Evolutionary conservation across 2,797 vertebrate species (phyloP), one percentile per base, ranked within the genome.

Genomic region (Sebastes matsubarae): DNA sequence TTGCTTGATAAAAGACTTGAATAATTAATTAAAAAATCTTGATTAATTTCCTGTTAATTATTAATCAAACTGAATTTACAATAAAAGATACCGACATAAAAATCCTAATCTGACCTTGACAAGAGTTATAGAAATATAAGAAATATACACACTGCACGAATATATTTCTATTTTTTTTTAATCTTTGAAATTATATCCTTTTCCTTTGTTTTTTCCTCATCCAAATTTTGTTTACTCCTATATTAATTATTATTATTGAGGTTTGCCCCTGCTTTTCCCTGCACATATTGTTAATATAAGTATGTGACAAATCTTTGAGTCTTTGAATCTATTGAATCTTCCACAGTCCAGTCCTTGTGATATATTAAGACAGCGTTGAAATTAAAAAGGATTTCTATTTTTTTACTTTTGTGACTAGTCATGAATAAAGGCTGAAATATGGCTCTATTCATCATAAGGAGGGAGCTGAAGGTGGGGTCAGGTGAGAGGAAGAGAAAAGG

Each of bases 401-500:
- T 55, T 77, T 80, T 52, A 71, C 52, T 67, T 68, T 72, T 11
- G 68, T 79, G 42, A 61, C 8, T 83, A 36, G 34, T 75, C 38
- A 64, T 84, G 7, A 70, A 64, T 77, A 82, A 82, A 14, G 64
- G 66, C 65, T 76, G 42, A 34, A 77, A 70, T 80, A 61, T 72
- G 1, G 29, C 81, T 77, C 32, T 81, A 77, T 75, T 88, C 50
- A 80, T 80, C n/a, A 61, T 77, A 75, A 79, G 50, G 70, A 86
- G 86, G 81, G 84, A 87, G 94, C 93, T 90, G 90, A 88, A 90
- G 84, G 86, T 83, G 77, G 87, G 92, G 86, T 80, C 72, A 94
- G 94, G 93, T 89, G 88, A 92, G 85, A 88, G 88, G 89, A 87
- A 88, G 89, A 92, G 75, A 90, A 59, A 86, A 89, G 87, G 86